These are phyloP conservation scores for Dipus sagitta DNA, from an alignment of 2,797 vertebrate species.

Conservation along the genomic window DNA sequence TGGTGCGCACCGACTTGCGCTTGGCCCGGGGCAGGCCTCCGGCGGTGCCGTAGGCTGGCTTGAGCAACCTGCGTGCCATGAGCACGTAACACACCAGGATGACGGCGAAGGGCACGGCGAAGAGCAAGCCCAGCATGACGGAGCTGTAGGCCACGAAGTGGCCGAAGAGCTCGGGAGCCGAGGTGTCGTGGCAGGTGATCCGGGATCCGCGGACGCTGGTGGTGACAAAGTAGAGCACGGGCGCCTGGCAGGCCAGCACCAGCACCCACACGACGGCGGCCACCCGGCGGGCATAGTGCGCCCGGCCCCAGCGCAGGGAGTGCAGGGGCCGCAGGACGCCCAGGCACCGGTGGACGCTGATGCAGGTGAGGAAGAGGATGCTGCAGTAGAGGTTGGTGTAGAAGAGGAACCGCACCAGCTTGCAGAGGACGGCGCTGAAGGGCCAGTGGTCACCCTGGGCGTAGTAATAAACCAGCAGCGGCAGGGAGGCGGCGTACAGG, in stretches of 20 bases:
- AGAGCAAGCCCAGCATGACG: conserved; percentile 92
- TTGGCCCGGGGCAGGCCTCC: conserved; percentile 89
- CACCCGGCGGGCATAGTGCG: conserved; percentile 90
- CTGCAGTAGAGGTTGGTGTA: conserved; percentile 97
- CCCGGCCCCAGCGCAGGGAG: conserved; percentile 93
- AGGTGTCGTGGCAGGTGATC: conserved; percentile 95
- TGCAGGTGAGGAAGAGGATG: conserved; percentile 97
- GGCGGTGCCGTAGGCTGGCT: conserved; percentile 86
- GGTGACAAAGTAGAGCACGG: conserved; percentile 95
- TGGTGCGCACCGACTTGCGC: conserved; percentile 97
- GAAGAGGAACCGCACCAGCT: conserved; percentile 97
- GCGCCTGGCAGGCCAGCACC: conserved; percentile 92
- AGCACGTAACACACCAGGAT: conserved; percentile 95
- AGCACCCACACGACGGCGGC: conserved; percentile 90
- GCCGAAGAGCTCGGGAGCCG: conserved; percentile 92
- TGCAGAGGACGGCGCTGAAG: conserved; percentile 93
- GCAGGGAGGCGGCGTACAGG: conserved; percentile 95
- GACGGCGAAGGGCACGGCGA: conserved; percentile 92
- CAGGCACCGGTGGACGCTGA: conserved; percentile 96
- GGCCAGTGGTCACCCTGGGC: conserved; percentile 95
- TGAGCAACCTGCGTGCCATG: conserved; percentile 93
- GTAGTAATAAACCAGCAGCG: conserved; percentile 96
- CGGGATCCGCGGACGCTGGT: conserved; percentile 82
- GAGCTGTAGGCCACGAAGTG: conserved; percentile 95
- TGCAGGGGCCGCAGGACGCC: conserved; percentile 94